Evolutionary conservation across 1,140 invertebrate species (phyloP), one percentile per base, ranked within the genome.

Genomic region (Atta colombica): DNA sequence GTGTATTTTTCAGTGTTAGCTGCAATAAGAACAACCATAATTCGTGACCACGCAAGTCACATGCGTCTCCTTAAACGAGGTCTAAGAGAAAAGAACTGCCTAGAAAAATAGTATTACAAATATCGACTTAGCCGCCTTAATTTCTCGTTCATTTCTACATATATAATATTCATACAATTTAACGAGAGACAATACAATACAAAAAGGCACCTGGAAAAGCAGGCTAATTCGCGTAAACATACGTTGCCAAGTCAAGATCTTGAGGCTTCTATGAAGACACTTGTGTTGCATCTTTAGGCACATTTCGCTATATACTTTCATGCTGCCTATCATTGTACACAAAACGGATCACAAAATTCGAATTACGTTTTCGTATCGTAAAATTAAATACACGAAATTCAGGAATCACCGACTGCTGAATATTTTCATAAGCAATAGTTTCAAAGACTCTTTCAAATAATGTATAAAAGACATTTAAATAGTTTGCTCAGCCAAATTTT

Each of bases 161-260:
- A n/a, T 89, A 39, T 88, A 80, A 49, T 25, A 25, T 35, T 66
- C 71, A 78, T 78, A 92, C 88, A 92, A 89, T 89, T 88, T 25
- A 55, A 80, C 85, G 74, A 88, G 80, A 89, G 87, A 89, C 66
- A 69, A 81, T 81, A 81, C 77, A 81, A 87, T 91, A 90, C 90
- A 93, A 92, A 92, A 92, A 92, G 87, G 65, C 86, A 89, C 88
- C 90, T 92, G 89, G 68, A 91, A 92, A 91, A 91, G 88, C 89
- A 90, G 89, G 86, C 66, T 87, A 84, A 63, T 77, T 60, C 61
- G 60, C 58, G 45, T 63, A 61, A 75, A 55, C 28, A 60, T 63
- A 39, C 31, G 58, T 51, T 31, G 2, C 35, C 72, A 51, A 69
- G 61, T 61, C 58, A 35, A 69, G 63, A 10, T 65, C 16, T 80